Evolutionary conservation across 1,140 invertebrate species (phyloP), one percentile per base, ranked within the genome.

Genomic region (Scaptomyza pallida): DNA sequence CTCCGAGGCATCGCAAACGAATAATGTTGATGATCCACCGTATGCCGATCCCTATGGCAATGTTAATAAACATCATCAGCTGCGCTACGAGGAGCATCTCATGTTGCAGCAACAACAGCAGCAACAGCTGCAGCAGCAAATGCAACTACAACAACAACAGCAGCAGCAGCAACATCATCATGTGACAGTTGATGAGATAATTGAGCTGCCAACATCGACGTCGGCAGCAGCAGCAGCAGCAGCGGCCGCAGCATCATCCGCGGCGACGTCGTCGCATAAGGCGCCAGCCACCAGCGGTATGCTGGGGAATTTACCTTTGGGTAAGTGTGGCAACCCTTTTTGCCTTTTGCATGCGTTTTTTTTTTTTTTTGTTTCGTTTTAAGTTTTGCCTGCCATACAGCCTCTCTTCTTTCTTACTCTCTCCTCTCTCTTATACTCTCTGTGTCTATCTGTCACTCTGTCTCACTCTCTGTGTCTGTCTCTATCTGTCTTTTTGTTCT

Each of bases 1-100:
- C 41, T 97, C 96, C 64, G 96, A 97, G 92, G 93, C 94, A 43
- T 97, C 96, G 44, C 69, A 89, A 63, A 91, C 95, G n/a, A 37
- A 37, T n/a, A 37, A 37, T 52, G 93, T 94, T 82, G 95, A 95
- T 71, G 94, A 95, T 52, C 75, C 79, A 50, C 78, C 72, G 45
- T 81, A 85, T 52, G 80, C 74, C 43, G 74, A 82, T 74, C 85
- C 83, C 9, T 83, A 89, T 16, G 59, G 68, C 10, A 82, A 86
- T 69, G 77, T 81, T 5, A 81, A 72, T 54, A 75, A 81, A 37
- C 77, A 86, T 48, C 81, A 86, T 55, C 83, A 78, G 52, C 37
- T 81, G 62, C 55, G 72, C 35, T 54, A 78, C 19, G 82, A 72
- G 19, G 81, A 89, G 23, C 80, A 83, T 37, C 55, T 82, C 56